Evolutionary conservation across 1,140 invertebrate genomes (phyloP).

Genomic region (Polypedilum pembai): DNA sequence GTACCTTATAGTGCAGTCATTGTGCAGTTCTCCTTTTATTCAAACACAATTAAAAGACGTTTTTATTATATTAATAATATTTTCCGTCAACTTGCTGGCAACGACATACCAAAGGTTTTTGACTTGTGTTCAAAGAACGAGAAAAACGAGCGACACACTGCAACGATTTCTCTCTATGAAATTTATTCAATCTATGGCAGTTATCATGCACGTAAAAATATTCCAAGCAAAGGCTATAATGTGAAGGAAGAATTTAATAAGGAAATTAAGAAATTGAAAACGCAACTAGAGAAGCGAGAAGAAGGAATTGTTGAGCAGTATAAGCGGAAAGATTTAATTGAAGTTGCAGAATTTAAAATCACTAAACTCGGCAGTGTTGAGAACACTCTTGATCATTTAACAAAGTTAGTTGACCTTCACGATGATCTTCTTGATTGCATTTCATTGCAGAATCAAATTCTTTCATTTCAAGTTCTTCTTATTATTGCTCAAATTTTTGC

Average conservation of each 20-base stretch:
- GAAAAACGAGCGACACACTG: neutral
- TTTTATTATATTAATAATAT: conserved; percentile 19
- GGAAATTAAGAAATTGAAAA: neutral
- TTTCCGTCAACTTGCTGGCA: neutral
- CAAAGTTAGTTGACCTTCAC: conserved; percentile 2
- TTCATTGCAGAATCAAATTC: neutral
- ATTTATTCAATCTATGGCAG: conserved; percentile 18
- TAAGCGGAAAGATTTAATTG: neutral
- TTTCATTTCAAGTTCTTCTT: conserved; percentile 12
- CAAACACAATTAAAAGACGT: neutral
- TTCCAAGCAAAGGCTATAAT: neutral
- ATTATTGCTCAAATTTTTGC: conserved; percentile 20
- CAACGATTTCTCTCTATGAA: neutral
- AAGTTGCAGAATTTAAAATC: neutral
- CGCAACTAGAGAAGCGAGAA: neutral
- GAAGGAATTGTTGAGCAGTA: neutral
- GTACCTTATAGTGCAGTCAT: neutral
- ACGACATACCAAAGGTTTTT: conserved; percentile 21
- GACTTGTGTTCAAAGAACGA: neutral
- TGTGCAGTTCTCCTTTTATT: neutral
- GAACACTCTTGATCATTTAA: neutral
- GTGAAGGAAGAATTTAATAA: conserved; percentile 15
- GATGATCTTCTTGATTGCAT: conserved; percentile 5
- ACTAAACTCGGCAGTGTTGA: neutral
- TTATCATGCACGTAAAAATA: neutral